Conservation (phyloP, 2,888 invertebrate genomes). For the Tetheella fluctuosa region DNA sequence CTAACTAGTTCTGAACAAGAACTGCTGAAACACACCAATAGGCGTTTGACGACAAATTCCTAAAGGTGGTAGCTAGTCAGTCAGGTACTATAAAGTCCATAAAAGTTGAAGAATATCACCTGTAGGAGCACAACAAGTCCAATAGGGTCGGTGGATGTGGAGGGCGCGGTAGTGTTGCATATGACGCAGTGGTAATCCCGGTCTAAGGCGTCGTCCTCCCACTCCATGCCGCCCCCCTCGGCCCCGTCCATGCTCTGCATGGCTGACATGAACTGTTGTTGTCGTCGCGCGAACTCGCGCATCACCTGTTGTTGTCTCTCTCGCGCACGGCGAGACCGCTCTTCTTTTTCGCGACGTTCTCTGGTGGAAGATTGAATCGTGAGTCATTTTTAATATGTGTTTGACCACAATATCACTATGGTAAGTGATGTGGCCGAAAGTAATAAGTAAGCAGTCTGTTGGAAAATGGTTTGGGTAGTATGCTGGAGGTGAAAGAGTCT, state of each 20-base stretch:
- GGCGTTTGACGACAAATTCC: too few relatives aligned
- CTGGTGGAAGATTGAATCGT: constrained; percentile 38
- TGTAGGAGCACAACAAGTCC: constrained; percentile 95
- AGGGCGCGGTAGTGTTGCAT: constrained; percentile 95
- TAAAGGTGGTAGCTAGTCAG: neutral
- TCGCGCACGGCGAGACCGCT: constrained; percentile 91
- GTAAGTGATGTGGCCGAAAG: too few relatives aligned
- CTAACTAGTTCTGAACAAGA: too few relatives aligned
- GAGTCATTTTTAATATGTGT: too few relatives aligned
- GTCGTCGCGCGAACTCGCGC: constrained; percentile 96
- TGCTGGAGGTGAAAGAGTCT: too few relatives aligned
- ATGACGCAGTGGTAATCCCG: constrained; percentile 97
- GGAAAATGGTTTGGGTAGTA: too few relatives aligned
- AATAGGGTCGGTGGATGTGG: constrained; percentile 89
- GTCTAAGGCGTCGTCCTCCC: constrained; percentile 85
- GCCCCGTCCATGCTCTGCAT: constrained; percentile 78
- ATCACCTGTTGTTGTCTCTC: constrained; percentile 96
- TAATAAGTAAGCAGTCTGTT: too few relatives aligned
- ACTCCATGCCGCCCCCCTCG: constrained; percentile 85
- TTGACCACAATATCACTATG: too few relatives aligned
- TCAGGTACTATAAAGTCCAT: neutral
- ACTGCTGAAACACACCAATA: too few relatives aligned
- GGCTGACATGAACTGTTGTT: constrained; percentile 92
- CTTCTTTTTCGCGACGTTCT: constrained; percentile 91
- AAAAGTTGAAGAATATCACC: constrained; percentile 54